Percentiles rank a stretch among this genome's conserved stretches.
Evolutionary conservation across 2,888 invertebrate genomes (phyloP).

Genomic region (Apoda limacodes): DNA sequence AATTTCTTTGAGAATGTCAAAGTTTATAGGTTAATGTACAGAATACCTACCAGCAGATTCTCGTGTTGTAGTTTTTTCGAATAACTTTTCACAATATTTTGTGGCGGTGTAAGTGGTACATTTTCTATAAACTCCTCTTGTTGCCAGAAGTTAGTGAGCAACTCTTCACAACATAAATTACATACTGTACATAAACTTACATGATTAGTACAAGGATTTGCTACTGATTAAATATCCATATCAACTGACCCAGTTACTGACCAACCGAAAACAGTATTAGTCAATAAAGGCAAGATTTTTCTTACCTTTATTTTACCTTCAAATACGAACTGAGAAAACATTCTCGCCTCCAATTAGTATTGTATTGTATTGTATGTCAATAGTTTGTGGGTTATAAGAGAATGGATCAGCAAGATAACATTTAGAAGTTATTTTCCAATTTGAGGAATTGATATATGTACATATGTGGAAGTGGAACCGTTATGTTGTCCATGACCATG

Average conservation of each 20-base stretch:
- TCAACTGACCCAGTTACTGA: neutral
- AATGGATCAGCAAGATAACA: constrained; percentile 1
- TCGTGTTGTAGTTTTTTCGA: neutral
- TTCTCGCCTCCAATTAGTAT: constrained; percentile 1
- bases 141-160: constrained; percentile 1
- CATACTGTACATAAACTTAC: neutral
- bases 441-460: neutral
- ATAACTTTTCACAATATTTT: neutral
- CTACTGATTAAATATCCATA: neutral
- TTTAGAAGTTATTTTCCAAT: neutral
- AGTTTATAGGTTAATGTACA: neutral
- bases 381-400: neutral
- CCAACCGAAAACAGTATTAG: constrained; percentile 3
- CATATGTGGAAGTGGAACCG: neutral
- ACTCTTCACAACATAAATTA: neutral
- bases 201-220: neutral
- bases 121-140: neutral
- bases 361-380: no score
- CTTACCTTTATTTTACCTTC: constrained; percentile 1
- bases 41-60: neutral
- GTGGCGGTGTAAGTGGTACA: neutral
- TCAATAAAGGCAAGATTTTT: neutral
- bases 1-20: neutral
- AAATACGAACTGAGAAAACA: neutral
- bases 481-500: neutral